phyloP scores from a whole-genome alignment of 2,888 invertebrate species.

The Sinohyriopsis cumingii region DNA sequence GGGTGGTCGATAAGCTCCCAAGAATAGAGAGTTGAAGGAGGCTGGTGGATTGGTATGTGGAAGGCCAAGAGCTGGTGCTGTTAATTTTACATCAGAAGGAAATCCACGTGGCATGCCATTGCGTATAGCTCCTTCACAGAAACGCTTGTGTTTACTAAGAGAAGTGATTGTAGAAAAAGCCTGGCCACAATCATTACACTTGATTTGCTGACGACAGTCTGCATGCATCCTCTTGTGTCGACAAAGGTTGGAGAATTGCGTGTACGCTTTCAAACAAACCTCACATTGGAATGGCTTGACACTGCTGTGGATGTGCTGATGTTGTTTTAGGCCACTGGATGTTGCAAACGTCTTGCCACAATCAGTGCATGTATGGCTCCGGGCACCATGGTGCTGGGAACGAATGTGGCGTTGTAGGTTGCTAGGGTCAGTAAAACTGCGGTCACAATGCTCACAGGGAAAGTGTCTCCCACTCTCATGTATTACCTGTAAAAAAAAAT shows the following conservation, averaged over 20 bases:
- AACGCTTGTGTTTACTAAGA: slow-evolving; percentile 94
- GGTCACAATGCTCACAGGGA: slow-evolving; percentile 86
- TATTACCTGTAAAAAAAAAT: slow-evolving; percentile 42
- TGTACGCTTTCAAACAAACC: slow-evolving; percentile 93
- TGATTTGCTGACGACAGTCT: slow-evolving; percentile 91
- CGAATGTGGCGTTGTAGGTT: slow-evolving; percentile 97
- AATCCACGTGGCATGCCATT: slow-evolving; percentile 58
- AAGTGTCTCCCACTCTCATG: slow-evolving; percentile 79
- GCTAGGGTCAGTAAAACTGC: slow-evolving; percentile 91
- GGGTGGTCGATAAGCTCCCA: slow-evolving; percentile 59
- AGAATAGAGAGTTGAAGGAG: slow-evolving; percentile 48
- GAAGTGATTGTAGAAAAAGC: slow-evolving; percentile 93
- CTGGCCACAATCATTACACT: slow-evolving; percentile 95
- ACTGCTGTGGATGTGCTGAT: slow-evolving; percentile 98
- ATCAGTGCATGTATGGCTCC: slow-evolving; percentile 92
- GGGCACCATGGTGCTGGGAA: slow-evolving; percentile 94
- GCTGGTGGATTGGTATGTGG: slow-evolving; percentile 30
- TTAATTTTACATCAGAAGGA: slow-evolving; percentile 34
- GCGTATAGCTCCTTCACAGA: slow-evolving; percentile 84
- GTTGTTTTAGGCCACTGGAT: slow-evolving; percentile 97
- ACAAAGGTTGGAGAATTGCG: slow-evolving; percentile 99
- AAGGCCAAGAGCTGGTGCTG: slow-evolving; percentile 21
- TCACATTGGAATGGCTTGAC: slow-evolving; percentile 97
- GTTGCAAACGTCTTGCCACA: slow-evolving; percentile 99
- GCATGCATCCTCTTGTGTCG: slow-evolving; percentile 99